A percentile compares a stretch with the other conserved stretches of the same genome.
Evolutionary conservation across 2,797 vertebrate genomes (phyloP).

Genomic region (Apodemus agrarius): DNA sequence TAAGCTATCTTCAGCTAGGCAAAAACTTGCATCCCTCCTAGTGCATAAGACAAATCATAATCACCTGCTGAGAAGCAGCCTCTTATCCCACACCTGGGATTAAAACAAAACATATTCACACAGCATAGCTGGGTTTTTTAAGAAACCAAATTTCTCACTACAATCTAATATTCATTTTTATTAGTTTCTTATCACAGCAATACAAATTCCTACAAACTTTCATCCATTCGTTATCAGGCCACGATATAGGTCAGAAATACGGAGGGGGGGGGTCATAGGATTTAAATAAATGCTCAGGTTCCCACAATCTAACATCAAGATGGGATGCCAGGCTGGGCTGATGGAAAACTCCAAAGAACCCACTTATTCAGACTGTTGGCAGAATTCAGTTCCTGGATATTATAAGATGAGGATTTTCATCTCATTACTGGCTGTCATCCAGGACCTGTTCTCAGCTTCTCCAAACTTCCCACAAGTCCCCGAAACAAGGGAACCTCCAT

Average conservation of each 20-base stretch:
- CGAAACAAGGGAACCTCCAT: neutral
- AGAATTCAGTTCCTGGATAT: constrained; percentile 1
- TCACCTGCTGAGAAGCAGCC: neutral
- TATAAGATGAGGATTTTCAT: neutral
- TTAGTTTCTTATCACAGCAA: neutral
- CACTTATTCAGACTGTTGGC: neutral
- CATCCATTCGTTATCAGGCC: neutral
- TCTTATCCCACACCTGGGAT: neutral
- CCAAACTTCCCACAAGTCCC: neutral
- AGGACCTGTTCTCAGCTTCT: constrained; percentile 6
- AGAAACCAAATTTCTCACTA: neutral
- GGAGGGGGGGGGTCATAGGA: neutral
- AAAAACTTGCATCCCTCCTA: neutral
- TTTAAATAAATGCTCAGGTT: neutral
- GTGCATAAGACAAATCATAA: neutral
- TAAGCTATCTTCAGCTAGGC: neutral
- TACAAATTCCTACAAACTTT: neutral
- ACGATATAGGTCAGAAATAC: constrained; percentile 8
- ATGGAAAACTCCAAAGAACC: neutral
- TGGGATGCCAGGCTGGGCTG: neutral
- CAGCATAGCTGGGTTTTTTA: neutral
- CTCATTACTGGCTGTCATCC: neutral
- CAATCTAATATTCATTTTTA: neutral
- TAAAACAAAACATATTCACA: neutral
- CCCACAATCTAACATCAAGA: neutral